These are phyloP conservation scores for Graphium colonna DNA, from an alignment of 2,888 invertebrate genomes.

Conservation along the genomic window DNA sequence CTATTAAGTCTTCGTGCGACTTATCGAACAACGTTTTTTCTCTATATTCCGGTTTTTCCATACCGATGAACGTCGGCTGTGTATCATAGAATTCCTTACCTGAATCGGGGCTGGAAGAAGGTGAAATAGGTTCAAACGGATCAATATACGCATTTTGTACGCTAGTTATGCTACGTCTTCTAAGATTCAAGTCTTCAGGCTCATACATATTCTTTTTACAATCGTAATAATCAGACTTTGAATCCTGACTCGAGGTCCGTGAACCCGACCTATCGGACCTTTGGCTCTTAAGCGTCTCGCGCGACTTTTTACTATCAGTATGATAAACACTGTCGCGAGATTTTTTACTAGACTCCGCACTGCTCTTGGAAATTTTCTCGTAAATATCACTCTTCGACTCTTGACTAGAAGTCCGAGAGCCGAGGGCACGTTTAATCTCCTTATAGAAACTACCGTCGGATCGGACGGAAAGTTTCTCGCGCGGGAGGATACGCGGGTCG, in stretches of 20 bases:
- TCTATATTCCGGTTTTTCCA: constrained; percentile 69
- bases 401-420: constrained; percentile 84
- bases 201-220: constrained; percentile 78
- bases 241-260: constrained; percentile 85
- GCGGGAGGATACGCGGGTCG: constrained; percentile 86
- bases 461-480: constrained; percentile 85
- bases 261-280: constrained; percentile 81
- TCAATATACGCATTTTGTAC: constrained; percentile 64
- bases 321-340: constrained; percentile 83
- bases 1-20: constrained; percentile 81
- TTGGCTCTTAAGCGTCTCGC: constrained; percentile 82
- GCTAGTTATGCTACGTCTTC: constrained; percentile 57
- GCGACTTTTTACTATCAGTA: constrained; percentile 83
- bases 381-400: constrained; percentile 86
- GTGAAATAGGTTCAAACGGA: constrained; percentile 73
- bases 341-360: constrained; percentile 83
- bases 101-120: constrained; percentile 85
- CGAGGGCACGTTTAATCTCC: constrained; percentile 82
- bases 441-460: constrained; percentile 88
- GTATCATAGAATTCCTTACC: constrained; percentile 82
- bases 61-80: constrained; percentile 63
- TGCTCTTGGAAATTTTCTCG: constrained; percentile 83
- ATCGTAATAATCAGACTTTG: constrained; percentile 86
- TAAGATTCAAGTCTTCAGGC: constrained; percentile 51
- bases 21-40: constrained; percentile 77